These are phyloP conservation scores for Genyomyrus donnyi DNA, from an alignment of 2,113 vertebrate genomes.

Conservation along the genomic window DNA sequence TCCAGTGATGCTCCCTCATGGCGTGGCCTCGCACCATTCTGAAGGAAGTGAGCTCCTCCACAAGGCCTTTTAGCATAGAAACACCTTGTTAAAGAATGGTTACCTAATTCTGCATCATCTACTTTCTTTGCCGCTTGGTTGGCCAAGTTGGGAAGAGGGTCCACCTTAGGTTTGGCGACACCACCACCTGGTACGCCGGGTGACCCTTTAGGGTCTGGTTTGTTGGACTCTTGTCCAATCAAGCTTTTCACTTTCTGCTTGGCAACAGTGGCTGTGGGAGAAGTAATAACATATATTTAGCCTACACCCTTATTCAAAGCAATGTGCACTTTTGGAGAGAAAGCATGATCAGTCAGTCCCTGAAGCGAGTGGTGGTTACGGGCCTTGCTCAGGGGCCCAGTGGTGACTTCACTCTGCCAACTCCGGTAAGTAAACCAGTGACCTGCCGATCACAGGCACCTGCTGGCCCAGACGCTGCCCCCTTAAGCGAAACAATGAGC, in stretches of 20 bases:
- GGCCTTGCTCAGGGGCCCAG: neutral
- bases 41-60: neutral
- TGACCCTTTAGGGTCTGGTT: conserved; percentile 19
- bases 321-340: neutral
- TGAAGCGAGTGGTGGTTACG: neutral
- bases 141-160: neutral
- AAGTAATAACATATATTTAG: neutral
- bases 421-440: neutral
- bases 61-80: neutral
- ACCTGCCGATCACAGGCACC: neutral
- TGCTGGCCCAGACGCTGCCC: neutral
- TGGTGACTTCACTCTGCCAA: neutral
- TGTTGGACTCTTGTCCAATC: neutral
- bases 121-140: conserved; percentile 15
- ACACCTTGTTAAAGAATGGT: neutral
- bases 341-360: neutral
- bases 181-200: neutral
- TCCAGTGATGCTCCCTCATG: neutral
- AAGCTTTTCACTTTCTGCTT: conserved; percentile 33
- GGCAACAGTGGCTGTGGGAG: conserved; percentile 38
- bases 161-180: neutral
- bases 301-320: neutral
- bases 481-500: neutral
- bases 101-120: conserved; percentile 18
- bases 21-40: neutral